Evolutionary conservation across 2,888 invertebrate species (phyloP), one percentile per base, ranked within the genome.

Genomic region (Eubasilissa splendida): DNA sequence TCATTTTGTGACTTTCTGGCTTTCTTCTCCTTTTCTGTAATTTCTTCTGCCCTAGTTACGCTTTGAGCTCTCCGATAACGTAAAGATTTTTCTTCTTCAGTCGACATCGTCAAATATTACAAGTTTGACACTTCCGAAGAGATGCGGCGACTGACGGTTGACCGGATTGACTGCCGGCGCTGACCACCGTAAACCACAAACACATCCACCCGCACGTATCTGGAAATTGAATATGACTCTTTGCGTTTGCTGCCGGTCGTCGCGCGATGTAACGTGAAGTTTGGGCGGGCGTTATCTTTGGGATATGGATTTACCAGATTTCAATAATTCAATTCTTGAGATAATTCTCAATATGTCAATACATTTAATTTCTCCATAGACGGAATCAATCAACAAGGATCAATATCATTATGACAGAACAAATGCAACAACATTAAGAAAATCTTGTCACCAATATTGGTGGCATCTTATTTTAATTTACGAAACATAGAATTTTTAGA

Each of bases 21-120:
- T 88, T 94, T 94, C 85, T 93, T 92, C 88, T 96, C 96, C 85
- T 95, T 94, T 85, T 94, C 94, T 84, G 94, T 93, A 83, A 97
- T 96, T 89, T 97, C 96, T 88, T 97, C 97, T 52, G 97, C 97
- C 83, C 95, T 92, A 7, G 96, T 96, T 56, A 96, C 96, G 89
- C 97, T 97, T 87, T 95, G 96, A 4, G 96, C 94, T 85, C 96
- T 91, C 85, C 96, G 91, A 85, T 92, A 92, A 56, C 95, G 92
- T 76, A 93, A 87, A 74, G 89, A 85, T 80, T 91, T 92, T 83
- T 91, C 92, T 82, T 93, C 90, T 87, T 84, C 84, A 31, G 71
- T 79, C 9, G 80, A 78, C 84, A 84, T 84, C 56, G 31, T 63
- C 53, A 14, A 22, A 7, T 60, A 31, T 60, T 60, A 4, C 14